Evolutionary conservation across 2,113 vertebrate genomes (phyloP), one percentile per base, ranked within the genome.

Genomic region (Pristiophorus japonicus): DNA sequence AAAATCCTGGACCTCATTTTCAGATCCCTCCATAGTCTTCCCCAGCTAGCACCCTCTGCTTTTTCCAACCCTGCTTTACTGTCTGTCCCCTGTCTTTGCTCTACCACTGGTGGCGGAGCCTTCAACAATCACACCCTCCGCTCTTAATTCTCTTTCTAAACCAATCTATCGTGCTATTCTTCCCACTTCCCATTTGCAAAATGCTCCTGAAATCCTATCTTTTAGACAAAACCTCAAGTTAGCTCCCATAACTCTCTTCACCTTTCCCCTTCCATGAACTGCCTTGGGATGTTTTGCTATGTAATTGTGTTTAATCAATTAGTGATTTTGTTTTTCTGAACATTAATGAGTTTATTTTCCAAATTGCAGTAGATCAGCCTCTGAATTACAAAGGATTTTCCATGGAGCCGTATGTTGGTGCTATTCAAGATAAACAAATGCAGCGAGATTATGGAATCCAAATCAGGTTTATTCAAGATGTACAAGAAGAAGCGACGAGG

Each of bases 351-450:
- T 96, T 96, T 96, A 45, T 97, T 96, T 96, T 59, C 96, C 96
- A 97, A 95, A 96, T 97, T 97, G 87, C 97, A 97, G 96, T 63
- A 2, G 34, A 97, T 96, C 96, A 96, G 96, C 96, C 95, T 95
- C 96, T 96, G 96, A 97, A 96, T 96, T 95, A 95, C 96, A 96
- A 96, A 96, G 97, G 96, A 62, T 96, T 97, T 97, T 97, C 96
- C 97, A 99, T 99, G 99, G 99, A 99, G 97, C 97, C 99, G 0
- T 98, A 98, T 97, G 97, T 98, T 67, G 96, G 97, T 96, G 97
- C 97, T 95, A 97, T 98, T 96, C 97, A 97, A 78, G 96, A 96
- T 96, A 97, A 97, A 45, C 98, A 98, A 0, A 81, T 97, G 75
- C 98, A 98, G 96, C 97, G 97, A 95, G 97, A 97, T 75, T 98